Evolutionary conservation across 2,888 invertebrate genomes (phyloP), one percentile per base, ranked within the genome.

Genomic region (Melanophora roralis): DNA sequence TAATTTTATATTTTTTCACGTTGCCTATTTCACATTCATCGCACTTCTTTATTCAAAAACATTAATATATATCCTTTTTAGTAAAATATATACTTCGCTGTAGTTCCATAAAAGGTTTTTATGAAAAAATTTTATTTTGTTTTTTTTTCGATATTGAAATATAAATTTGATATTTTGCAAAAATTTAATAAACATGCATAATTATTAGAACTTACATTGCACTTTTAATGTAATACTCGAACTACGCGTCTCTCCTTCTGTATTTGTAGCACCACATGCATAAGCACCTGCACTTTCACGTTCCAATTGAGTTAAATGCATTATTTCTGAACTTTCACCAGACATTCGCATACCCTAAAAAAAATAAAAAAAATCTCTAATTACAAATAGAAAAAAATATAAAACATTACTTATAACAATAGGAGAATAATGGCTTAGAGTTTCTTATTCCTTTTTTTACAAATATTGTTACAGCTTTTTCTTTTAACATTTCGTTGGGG

Each of bases 181-280:
- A n/a, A 9, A 21, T 45, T 12, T 45, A 21, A 21, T 2, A 36
- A 68, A 27, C 27, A 8, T 47, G n/a, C n/a, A 59, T 14, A 23
- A 14, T 1, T 36, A 1, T 23, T n/a, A 43, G 14, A 83, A 93
- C 96, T 95, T 91, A 96, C 96, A 95, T 89, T 96, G 93, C 83
- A 96, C 93, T 88, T 92, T 93, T 62, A 96, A 91, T 71, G 92
- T 92, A 77, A 95, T 90, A 6, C 95, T 93, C 67, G 94, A 93
- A 86, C 96, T 96, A 83, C 94, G 91, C 2, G 94, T 94, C 87
- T 94, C 94, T 55, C 96, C 96, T 87, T 96, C 95, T 1, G 93
- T 91, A 88, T 97, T 97, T 78, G 92, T 91, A 4, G 96, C 96
- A 65, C 95, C 92, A 88, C 97, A 97, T 32, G 95, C 92, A 89